Evolutionary conservation across 2,888 invertebrate species (phyloP), one percentile per base, ranked within the genome.

Genomic region (Acanthosoma haemorrhoidale): DNA sequence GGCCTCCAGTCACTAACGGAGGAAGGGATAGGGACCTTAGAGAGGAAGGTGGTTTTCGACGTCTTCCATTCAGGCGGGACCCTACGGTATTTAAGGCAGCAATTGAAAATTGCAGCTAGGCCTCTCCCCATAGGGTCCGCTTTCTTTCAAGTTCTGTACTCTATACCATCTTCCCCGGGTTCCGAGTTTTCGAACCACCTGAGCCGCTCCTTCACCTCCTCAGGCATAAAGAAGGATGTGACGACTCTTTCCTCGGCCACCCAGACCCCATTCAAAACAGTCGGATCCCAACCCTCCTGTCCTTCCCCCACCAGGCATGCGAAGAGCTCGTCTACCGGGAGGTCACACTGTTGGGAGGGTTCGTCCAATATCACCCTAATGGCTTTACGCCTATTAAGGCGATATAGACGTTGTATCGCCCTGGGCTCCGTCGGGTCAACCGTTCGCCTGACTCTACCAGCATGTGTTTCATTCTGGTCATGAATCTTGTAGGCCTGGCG

Each of bases 1-100:
- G 77, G 76, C 3, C 77, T 68, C 78, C 78, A 79, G 74, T 77
- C 78, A 67, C 73, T 71, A 43, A 77, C 70, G 60, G 75, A 72
- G 21, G 72, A 69, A 8, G 74, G 38, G 58, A 73, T 70, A 3
- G 39, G 64, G n/a, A 60, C 58, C 39, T 73, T 74, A 21, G 67
- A 68, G 41, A 74, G 21, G 18, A 73, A 58, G 2, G 73, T 60
- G 2, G 73, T 73, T 15, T 21, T 67, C 8, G 73, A 72, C 9
- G 9, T 9, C 60, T 71, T 74, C 73, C 73, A 74, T 0, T 11
- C 21, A 1, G 38, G 36, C 2, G 69, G 73, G 32, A 71, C 39
- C 4, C 39, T 25, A n/a, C 58, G 60, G 29, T 36, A 32, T 3
- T 16, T 11, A 11, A 60, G 69, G 25, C 69, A 69, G 6, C 36